Evolutionary conservation across 1,140 invertebrate genomes (phyloP), one percentile per base, ranked within the genome.

Genomic region (Drosophila rufa): DNA sequence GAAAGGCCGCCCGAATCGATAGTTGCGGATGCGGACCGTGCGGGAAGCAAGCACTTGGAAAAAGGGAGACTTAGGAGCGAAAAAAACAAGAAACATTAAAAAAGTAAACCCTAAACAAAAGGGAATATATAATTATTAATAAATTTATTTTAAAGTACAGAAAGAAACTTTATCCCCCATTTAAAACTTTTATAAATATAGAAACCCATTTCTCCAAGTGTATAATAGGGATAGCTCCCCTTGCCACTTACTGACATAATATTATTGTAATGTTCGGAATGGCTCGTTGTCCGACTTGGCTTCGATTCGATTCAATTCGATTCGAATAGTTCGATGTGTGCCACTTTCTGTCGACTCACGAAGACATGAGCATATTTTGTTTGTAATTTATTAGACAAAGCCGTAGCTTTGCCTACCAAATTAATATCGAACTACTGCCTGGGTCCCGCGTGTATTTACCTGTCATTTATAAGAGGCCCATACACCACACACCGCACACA

Each of bases 291-390:
- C 45, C 38, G 66, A 65, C 36, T 61, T 22, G 25, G 56, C 15
- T 57, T 30, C 73, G 58, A 62, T 68, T 62, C 70, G 53, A 42
- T 64, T 76, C 50, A 45, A 59, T 60, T 57, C 73, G 47, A 74
- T 59, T 67, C 71, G 57, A 47, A 66, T 65, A 57, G 61, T 57
- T 69, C 57, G 65, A 62, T 45, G 55, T 82, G 84, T 84, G 84
- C 85, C 80, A 89, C 79, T 89, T 89, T 89, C 80, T 85, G 85
- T 80, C 85, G 71, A 90, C 76, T 82, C 86, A 80, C 82, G 82
- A 77, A 85, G 74, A 91, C 86, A 85, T 74, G 86, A 80, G 86
- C 86, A 90, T 90, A 90, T 90, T 90, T 90, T 85, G 75, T 79
- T 82, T 80, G 82, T 90, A 86, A 90, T 90, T 90, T 90, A 91